These are phyloP conservation scores for Macrocentrus cingulum DNA, from an alignment of 1,140 invertebrate genomes.

Conservation along the genomic window DNA sequence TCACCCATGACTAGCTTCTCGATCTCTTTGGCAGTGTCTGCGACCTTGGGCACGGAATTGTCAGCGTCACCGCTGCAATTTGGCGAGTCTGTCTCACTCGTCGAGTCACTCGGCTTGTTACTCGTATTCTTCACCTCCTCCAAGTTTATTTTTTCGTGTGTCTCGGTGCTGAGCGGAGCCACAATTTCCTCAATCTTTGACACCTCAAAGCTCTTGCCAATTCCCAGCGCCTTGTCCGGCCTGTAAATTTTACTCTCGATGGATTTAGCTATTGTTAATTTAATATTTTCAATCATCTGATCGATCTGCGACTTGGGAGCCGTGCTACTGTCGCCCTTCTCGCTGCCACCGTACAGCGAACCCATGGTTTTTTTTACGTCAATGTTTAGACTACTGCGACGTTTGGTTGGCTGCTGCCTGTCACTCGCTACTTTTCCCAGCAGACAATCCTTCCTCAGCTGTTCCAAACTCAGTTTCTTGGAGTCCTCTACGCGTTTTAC, in stretches of 20 bases:
- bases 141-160: constrained; percentile 44
- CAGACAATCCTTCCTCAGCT: constrained; percentile 42
- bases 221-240: constrained; percentile 40
- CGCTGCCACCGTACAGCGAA: constrained; percentile 40
- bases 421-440: constrained; percentile 39
- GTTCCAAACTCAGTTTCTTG: constrained; percentile 37
- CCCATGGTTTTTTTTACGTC: constrained; percentile 50
- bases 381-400: constrained; percentile 52
- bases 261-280: constrained; percentile 50
- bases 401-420: constrained; percentile 37
- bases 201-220: constrained; percentile 48
- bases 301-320: constrained; percentile 48
- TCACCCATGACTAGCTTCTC: constrained; percentile 60
- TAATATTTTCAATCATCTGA: constrained; percentile 55
- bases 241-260: constrained; percentile 52
- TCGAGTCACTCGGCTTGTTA: constrained; percentile 40
- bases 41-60: constrained; percentile 55
- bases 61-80: constrained; percentile 30
- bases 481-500: constrained; percentile 26
- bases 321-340: constrained; percentile 39
- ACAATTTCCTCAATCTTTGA: constrained; percentile 52
- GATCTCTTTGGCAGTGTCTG: constrained; percentile 60
- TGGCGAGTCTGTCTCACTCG: constrained; percentile 33
- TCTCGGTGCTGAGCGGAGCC: constrained; percentile 46
- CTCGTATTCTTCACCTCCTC: constrained; percentile 49